Conservation (phyloP, 2,113 vertebrate species). For the Aspidoscelis tigris region DNA sequence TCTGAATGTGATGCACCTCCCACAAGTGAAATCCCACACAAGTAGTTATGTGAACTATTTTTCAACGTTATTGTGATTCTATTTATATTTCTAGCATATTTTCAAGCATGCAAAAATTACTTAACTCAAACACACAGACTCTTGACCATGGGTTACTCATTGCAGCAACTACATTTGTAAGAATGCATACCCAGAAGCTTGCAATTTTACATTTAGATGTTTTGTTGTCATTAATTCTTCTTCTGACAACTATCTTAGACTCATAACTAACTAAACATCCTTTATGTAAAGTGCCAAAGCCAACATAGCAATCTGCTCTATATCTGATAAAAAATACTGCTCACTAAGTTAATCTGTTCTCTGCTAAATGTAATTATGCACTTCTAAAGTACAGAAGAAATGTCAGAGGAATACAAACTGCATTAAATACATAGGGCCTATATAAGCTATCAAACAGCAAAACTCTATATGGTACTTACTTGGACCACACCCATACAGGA, state of each 20-base stretch:
- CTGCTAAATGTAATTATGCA: neutral
- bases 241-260: neutral
- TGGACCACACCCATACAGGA: conserved; percentile 99
- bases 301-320: neutral
- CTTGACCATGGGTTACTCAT: neutral
- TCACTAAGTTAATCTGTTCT: neutral
- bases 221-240: neutral
- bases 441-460: neutral
- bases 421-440: neutral
- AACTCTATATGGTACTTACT: conserved; percentile 75
- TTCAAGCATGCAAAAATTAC: conserved; percentile 6
- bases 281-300: neutral
- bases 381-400: neutral
- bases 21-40: conserved; percentile 61
- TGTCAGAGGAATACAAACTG: neutral
- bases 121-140: neutral
- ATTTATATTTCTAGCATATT: conserved; percentile 20
- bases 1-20: conserved; percentile 57
- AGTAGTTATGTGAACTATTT: conserved; percentile 57
- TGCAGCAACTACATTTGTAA: neutral
- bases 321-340: neutral
- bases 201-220: neutral
- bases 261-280: neutral
- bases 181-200: neutral
- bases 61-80: conserved; percentile 24